Base-by-base conservation (phyloP, 2,113 vertebrate species). In the Ceyx margarethae region DNA sequence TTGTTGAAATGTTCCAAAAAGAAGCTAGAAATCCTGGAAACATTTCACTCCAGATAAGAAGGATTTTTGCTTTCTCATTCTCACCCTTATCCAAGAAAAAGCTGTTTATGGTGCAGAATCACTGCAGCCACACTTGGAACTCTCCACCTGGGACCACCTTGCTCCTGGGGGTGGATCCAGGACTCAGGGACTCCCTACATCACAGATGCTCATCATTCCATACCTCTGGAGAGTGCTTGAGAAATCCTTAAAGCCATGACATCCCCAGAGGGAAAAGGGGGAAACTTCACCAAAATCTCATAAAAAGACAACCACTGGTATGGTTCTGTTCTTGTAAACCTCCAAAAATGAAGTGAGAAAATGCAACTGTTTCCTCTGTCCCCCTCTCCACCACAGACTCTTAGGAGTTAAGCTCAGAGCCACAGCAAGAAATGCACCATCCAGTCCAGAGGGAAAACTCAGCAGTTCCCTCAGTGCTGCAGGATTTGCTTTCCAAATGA, bases 21-120 rank as follows among this genome's bases (percentile, higher is more conserved):
- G 76, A 84, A 26, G 37, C 67, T 58, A 69, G 72, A 75, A 75
- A 92, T 64, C 43, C 86, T 87, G 45, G 81, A 66, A 89, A 66
- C 81, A 46, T 22, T 64, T 68, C n/a, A 35, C 88, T 23, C 26
- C 40, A 25, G 25, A 16, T 20, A 82, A 50, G 23, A 18, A 77
- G 22, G 40, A 76, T 57, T 35, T 6, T 9, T 3, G 13, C 14
- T 82, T 85, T 60, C 8, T 53, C n/a, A 25, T 64, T 16, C 26
- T 40, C 22, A 18, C 1, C 45, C 53, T 67, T 9, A 5, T 17
- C 6, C 20, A 25, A 61, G 31, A 5, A 56, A 43, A 56, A 3
- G 10, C 3, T 67, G 26, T 62, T 40, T 6, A 2, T 31, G 15
- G 4, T 1, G 9, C 11, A 5, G 7, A 6, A 26, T n/a, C 6